Conservation (phyloP, 1,140 invertebrate species). For the Musca domestica region DNA sequence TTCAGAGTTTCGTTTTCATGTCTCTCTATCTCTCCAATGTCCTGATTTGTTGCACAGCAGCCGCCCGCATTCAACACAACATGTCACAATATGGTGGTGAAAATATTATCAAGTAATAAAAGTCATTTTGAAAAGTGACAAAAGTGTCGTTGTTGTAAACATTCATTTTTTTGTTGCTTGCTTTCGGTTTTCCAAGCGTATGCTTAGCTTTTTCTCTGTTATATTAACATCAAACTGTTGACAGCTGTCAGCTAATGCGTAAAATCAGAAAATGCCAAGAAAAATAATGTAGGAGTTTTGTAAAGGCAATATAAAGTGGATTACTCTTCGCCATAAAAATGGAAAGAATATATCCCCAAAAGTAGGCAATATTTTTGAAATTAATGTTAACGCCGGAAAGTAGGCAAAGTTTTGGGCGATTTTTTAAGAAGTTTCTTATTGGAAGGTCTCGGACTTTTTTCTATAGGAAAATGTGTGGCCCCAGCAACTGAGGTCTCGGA, state of each 20-base stretch:
- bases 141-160: neutral
- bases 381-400: neutral
- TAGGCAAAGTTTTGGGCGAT: neutral
- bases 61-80: neutral
- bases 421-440: too few species aligned
- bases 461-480: too few species aligned
- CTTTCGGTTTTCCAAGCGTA: neutral
- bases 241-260: constrained; percentile 15
- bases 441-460: too few species aligned
- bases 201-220: neutral
- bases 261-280: neutral
- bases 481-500: too few species aligned
- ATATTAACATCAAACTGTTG: constrained; percentile 14
- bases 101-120: constrained; percentile 21
- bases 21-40: too few species aligned
- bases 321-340: neutral
- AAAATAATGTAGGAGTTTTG: neutral
- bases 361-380: neutral
- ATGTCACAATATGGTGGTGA: constrained; percentile 16
- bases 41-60: too few species aligned
- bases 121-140: constrained; percentile 11
- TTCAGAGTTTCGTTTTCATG: too few species aligned
- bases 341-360: neutral
- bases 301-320: neutral
- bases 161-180: neutral